A percentile compares a stretch with the other conserved stretches of the same genome.
These are phyloP conservation scores for Habroteleia sp. DNA, from an alignment of 2,888 invertebrate species.

Conservation along the genomic window DNA sequence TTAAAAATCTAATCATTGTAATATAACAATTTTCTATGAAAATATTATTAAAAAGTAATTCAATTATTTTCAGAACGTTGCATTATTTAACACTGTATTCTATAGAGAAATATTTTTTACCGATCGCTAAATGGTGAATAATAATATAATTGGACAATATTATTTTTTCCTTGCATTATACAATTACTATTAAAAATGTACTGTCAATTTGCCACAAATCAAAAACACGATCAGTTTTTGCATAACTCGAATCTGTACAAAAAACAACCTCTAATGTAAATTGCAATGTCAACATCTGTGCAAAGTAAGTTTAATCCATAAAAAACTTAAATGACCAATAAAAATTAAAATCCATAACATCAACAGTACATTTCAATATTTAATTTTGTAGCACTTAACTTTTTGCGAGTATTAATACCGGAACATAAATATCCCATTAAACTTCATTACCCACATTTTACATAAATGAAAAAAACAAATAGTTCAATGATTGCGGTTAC, in stretches of 20 bases:
- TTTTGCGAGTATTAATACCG: conserved; percentile 2
- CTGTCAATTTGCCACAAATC: conserved; percentile 4
- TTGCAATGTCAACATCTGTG: conserved; percentile 7
- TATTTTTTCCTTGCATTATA: too few relatives aligned
- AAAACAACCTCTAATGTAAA: conserved; percentile 14
- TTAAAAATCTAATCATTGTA: too few relatives aligned
- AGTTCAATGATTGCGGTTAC: conserved; percentile 3
- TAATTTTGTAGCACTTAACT: conserved; percentile 34
- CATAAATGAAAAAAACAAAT: conserved; percentile 13
- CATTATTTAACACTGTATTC: too few relatives aligned
- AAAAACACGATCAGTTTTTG: conserved; percentile 8
- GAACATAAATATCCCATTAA: conserved; percentile 27
- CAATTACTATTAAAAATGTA: too few relatives aligned
- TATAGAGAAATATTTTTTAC: too few relatives aligned
- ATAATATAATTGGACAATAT: too few relatives aligned
- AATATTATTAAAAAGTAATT: too few relatives aligned
- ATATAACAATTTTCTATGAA: too few relatives aligned
- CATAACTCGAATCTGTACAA: not conserved
- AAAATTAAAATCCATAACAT: conserved; percentile 30
- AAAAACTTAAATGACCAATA: conserved; percentile 35
- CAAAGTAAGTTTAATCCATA: not conserved
- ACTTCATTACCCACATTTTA: conserved; percentile 11
- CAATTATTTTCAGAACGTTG: too few relatives aligned
- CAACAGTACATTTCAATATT: conserved; percentile 20
- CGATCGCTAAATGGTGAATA: too few relatives aligned